These are phyloP conservation scores for Platycercus adscitus DNA, from an alignment of 2,113 vertebrate species.

Conservation along the genomic window DNA sequence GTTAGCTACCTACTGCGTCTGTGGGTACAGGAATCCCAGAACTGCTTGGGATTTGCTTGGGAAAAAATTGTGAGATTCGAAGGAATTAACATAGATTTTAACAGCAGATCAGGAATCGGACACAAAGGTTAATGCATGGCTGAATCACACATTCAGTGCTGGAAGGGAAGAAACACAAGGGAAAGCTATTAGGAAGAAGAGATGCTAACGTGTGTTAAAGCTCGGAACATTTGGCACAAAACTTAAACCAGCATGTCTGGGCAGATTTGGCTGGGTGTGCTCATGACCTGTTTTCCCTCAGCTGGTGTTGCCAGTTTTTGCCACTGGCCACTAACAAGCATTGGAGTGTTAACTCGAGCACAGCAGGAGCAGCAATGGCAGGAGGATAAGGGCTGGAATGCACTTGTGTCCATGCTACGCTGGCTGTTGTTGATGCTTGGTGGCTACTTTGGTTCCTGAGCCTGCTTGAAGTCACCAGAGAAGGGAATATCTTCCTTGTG, in stretches of 20 bases:
- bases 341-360: accelerated
- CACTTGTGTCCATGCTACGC: not conserved
- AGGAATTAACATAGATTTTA: conserved; percentile 48
- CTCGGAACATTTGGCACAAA: not conserved
- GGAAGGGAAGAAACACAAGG: not conserved
- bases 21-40: not conserved
- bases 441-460: not conserved
- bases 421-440: not conserved
- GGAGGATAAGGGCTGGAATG: not conserved
- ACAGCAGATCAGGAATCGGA: conserved; percentile 25
- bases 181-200: not conserved
- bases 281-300: not conserved
- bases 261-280: not conserved
- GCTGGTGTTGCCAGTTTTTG: not conserved
- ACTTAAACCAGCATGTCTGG: not conserved
- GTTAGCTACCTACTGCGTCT: conserved; percentile 42
- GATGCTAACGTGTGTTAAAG: not conserved
- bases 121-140: not conserved
- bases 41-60: not conserved
- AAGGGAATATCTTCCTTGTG: not conserved
- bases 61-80: conserved; percentile 11
- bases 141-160: not conserved
- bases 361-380: not conserved
- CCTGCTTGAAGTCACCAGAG: not conserved
- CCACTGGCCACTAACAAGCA: not conserved